These are phyloP conservation scores for Oxyteleia sp. DNA, from an alignment of 2,888 invertebrate genomes.

Conservation along the genomic window DNA sequence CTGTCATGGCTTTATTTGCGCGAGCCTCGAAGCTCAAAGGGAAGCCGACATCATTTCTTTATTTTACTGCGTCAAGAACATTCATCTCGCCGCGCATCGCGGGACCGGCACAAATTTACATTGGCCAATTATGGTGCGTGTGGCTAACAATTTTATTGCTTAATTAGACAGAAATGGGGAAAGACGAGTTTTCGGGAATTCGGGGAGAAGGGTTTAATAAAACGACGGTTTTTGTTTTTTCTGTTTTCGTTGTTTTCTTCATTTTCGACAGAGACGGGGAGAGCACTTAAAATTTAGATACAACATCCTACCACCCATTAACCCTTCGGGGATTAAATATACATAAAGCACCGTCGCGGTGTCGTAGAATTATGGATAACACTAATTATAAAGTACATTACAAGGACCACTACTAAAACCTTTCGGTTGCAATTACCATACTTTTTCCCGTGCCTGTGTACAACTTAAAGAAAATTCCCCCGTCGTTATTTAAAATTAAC, in stretches of 20 bases:
- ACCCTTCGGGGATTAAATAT: constrained; percentile 51
- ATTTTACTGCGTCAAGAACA: constrained; percentile 55
- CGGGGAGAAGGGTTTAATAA: neutral
- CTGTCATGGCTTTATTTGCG: constrained; percentile 84
- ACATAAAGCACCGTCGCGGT: constrained; percentile 40
- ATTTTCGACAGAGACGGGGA: neutral
- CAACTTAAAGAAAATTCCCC: no score
- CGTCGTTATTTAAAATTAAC: no score
- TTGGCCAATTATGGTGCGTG: constrained; percentile 52
- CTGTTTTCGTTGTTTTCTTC: no score
- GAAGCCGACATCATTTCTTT: constrained; percentile 66
- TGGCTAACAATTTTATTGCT: constrained; percentile 44
- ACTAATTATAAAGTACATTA: constrained; percentile 42
- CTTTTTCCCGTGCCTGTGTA: no score
- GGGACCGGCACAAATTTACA: constrained; percentile 35
- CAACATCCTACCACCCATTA: constrained; percentile 36
- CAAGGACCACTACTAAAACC: constrained; percentile 37
- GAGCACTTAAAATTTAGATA: constrained; percentile 13
- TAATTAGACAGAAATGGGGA: constrained; percentile 30
- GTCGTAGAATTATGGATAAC: constrained; percentile 43
- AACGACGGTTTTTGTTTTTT: neutral
- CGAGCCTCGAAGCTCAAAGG: constrained; percentile 73
- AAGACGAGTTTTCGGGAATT: neutral
- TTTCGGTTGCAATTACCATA: no score
- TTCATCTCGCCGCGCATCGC: constrained; percentile 26